These are phyloP conservation scores for Xenus cinereus DNA, from an alignment of 2,113 vertebrate species.

Conservation along the genomic window DNA sequence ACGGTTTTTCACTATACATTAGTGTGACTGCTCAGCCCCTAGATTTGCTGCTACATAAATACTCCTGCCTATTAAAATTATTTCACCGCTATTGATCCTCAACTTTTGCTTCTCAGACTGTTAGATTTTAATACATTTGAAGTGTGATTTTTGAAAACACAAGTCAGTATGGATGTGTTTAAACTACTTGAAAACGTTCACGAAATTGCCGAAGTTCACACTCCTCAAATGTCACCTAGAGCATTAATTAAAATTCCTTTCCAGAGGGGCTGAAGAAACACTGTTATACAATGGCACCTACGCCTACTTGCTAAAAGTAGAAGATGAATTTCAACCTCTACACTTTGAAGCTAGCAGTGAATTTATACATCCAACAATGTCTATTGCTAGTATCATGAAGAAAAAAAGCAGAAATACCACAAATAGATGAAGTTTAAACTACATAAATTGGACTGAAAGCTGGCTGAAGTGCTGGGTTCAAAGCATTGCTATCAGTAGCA, in stretches of 20 bases:
- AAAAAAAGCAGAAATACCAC: neutral
- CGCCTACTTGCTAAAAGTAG: neutral
- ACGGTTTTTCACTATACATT: neutral
- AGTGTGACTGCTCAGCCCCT: neutral
- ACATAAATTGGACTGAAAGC: rapidly evolving
- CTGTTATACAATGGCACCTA: neutral
- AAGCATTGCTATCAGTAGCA: neutral
- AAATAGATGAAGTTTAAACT: neutral
- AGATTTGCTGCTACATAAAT: constrained; percentile 1
- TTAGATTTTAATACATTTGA: neutral
- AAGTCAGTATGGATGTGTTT: neutral
- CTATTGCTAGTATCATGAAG: neutral
- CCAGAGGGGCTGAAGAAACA: neutral
- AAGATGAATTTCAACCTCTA: neutral
- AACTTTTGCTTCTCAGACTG: neutral
- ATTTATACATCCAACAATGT: neutral
- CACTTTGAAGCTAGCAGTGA: neutral
- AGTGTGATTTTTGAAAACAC: neutral
- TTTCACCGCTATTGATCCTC: neutral
- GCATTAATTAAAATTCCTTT: constrained; percentile 23
- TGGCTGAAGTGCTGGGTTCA: neutral
- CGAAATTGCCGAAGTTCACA: constrained; percentile 34
- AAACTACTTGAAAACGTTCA: neutral
- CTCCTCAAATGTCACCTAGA: neutral
- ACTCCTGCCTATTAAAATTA: neutral